A percentile compares a stretch with the other conserved stretches of the same genome.
Conservation (phyloP, 1,140 invertebrate genomes). For the Varroa destructor region DNA sequence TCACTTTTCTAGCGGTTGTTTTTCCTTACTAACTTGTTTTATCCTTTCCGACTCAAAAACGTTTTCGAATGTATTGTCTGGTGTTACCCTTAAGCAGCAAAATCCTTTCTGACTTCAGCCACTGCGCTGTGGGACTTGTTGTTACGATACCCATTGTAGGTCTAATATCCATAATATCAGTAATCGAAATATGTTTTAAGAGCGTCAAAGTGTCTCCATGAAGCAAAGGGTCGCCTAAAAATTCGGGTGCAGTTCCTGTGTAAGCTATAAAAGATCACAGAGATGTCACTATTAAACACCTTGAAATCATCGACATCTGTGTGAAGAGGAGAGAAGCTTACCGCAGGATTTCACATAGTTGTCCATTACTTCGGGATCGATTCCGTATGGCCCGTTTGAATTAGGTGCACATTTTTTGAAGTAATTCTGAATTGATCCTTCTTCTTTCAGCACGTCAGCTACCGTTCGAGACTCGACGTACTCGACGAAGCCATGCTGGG, state of each 20-base stretch:
- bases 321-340: constrained; percentile 39
- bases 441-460: constrained; percentile 67
- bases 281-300: not conserved
- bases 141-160: too few species aligned
- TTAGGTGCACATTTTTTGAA: constrained; percentile 74
- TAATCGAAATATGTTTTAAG: not conserved
- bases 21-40: too few species aligned
- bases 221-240: too few species aligned
- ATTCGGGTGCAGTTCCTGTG: too few species aligned
- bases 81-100: too few species aligned
- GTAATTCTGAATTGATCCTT: constrained; percentile 77
- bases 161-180: not conserved
- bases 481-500: constrained; percentile 87
- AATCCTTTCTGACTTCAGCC: too few species aligned
- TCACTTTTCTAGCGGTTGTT: too few species aligned
- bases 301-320: not conserved
- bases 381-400: constrained; percentile 73
- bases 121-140: too few species aligned
- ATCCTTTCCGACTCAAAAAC: too few species aligned
- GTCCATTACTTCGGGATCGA: constrained; percentile 86
- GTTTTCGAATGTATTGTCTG: too few species aligned
- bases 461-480: constrained; percentile 88
- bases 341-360: constrained; percentile 91
- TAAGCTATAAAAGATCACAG: too few species aligned
- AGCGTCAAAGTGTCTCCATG: not conserved